Conservation (phyloP, 2,888 invertebrate species). For the Philereme transversata region DNA sequence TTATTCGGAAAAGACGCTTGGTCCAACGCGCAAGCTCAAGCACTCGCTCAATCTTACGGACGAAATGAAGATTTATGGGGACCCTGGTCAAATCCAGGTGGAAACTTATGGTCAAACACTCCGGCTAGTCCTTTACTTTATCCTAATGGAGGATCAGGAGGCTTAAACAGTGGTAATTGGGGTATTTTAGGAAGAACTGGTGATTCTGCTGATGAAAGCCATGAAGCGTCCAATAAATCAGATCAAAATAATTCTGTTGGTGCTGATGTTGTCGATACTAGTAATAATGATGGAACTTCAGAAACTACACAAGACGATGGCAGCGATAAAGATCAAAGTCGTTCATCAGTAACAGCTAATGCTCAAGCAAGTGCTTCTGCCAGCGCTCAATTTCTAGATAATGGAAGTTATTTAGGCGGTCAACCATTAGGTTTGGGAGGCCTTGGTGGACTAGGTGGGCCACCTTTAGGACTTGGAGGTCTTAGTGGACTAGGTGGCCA, state of each 20-base stretch:
- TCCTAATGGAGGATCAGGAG: not conserved
- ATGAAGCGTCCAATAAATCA: slow-evolving; percentile 6
- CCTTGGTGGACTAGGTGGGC: not conserved
- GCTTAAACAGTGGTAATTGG: slow-evolving; percentile 1
- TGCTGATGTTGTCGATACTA: not conserved
- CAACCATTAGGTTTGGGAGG: not conserved
- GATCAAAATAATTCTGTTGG: too few relatives aligned
- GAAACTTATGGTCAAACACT: not conserved
- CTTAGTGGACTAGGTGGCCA: not conserved
- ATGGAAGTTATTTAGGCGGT: not conserved
- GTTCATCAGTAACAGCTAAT: not conserved
- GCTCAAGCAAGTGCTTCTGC: slow-evolving; percentile 23
- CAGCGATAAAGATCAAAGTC: not conserved
- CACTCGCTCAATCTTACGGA: slow-evolving; percentile 8
- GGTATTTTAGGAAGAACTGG: slow-evolving; percentile 2
- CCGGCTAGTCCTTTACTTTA: not conserved
- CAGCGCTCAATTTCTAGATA: not conserved
- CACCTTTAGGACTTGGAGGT: not conserved
- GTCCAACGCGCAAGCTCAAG: slow-evolving; percentile 31
- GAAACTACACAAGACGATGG: not conserved
- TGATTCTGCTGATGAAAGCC: slow-evolving; percentile 14
- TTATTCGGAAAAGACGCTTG: slow-evolving; percentile 19
- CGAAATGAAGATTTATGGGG: not conserved
- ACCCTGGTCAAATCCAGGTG: not conserved
- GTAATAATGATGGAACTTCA: not conserved